Evolutionary conservation across 2,888 invertebrate species (phyloP).

Genomic region (Geophilus truncorum): DNA sequence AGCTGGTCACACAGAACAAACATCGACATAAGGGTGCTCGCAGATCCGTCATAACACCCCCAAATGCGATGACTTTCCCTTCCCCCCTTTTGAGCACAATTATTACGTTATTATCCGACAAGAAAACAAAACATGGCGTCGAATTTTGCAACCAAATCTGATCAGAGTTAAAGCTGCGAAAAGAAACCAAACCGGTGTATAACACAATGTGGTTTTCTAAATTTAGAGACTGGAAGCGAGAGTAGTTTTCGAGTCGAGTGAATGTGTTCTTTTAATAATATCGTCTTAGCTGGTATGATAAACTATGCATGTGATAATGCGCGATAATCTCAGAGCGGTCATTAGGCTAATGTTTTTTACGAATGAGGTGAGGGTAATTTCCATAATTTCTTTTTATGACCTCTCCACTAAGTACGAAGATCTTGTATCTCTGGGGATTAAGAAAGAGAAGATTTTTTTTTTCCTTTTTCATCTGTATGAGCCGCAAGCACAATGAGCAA

Average conservation of each 20-base stretch:
- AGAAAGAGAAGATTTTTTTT: not conserved
- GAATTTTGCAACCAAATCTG: not conserved
- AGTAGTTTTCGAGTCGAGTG: slow-evolving; percentile 9
- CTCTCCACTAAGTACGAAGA: slow-evolving; percentile 18
- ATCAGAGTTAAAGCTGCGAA: not conserved
- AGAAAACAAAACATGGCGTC: not conserved
- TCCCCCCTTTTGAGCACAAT: not conserved
- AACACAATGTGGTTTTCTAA: not conserved
- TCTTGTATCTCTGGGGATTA: slow-evolving; percentile 24
- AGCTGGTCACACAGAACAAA: slow-evolving; percentile 15
- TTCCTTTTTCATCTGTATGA: not conserved
- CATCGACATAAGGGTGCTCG: not conserved
- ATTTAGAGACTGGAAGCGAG: no score
- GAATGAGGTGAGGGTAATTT: slow-evolving; percentile 27
- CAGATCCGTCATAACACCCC: not conserved
- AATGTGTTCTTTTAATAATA: slow-evolving; percentile 13
- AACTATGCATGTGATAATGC: slow-evolving; percentile 20
- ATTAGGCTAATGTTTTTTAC: slow-evolving; percentile 23
- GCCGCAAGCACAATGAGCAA: slow-evolving; percentile 1
- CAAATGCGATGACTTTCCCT: not conserved
- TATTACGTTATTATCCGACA: not conserved
- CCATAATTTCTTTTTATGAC: slow-evolving; percentile 27
- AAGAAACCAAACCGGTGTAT: not conserved
- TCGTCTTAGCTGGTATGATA: not conserved
- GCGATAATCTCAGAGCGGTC: slow-evolving; percentile 27